Evolutionary conservation across 2,888 invertebrate species (phyloP), one percentile per base, ranked within the genome.

Genomic region (Sclerodermus sp.): DNA sequence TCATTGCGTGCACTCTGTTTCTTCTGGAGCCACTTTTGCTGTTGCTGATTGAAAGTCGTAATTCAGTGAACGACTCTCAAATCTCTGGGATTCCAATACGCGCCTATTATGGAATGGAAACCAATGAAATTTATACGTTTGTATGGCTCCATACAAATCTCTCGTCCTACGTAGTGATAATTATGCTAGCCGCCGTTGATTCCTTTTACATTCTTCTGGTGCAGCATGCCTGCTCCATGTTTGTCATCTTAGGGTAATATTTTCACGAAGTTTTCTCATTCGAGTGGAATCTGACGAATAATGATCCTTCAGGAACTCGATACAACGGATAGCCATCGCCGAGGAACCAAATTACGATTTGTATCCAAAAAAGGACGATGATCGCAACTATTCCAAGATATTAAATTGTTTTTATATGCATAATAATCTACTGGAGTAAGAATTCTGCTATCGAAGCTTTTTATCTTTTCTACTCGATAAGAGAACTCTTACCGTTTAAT

Each of bases 221-320:
- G 10, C 16, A 43, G n/a, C 53, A 53, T 40, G 39, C 13, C 12
- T 53, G 49, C 32, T 45, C 46, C n/a, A 46, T 49, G 38, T 53
- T 53, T 43, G 44, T 34, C 16, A 29, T 42, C 16, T 17, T 46
- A 13, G 45, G 50, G 50, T 50, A 31, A 50, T 12, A 9, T 23
- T 40, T 6, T 16, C 14, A 13, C 5, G 31, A 37, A 30, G 14
- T 15, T 23, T 23, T 29, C 8, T 12, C 8, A 8, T 23, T 23
- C 8, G 23, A 4, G 8, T n/a, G 23, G 3, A 5, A 23, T 34
- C 3, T 12, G 4, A 34, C 10, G 12, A 34, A 34, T 4, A 34
- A 34, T 16, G 10, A 32, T 2, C 10, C 3, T 34, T 34, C 10
- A 34, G 34, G 2, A 12, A 8, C 6, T n/a, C 5, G 29, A 29